Conservation (phyloP, 2,797 vertebrate genomes). For the Coccyzus lansbergi region DNA sequence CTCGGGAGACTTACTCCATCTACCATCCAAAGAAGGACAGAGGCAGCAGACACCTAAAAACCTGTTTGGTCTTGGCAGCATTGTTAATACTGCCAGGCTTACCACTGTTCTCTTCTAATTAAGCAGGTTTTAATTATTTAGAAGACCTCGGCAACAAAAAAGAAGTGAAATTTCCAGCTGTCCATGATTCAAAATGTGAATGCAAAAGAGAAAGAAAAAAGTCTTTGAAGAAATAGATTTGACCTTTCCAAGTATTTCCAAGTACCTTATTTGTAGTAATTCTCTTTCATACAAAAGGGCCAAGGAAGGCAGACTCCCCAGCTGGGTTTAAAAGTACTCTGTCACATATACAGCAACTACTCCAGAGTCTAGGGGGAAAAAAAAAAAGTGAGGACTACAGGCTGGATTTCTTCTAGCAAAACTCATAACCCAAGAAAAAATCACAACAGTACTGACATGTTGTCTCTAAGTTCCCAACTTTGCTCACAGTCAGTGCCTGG, state of each 20-base stretch:
- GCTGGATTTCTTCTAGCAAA: neutral
- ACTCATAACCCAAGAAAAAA: neutral
- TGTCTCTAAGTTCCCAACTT: neutral
- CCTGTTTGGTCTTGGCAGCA: neutral
- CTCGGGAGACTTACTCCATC: neutral
- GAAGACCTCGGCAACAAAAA: neutral
- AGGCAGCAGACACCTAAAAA: neutral
- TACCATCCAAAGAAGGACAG: neutral
- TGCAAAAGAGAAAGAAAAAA: neutral
- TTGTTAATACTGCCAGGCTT: neutral
- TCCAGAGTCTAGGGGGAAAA: neutral
- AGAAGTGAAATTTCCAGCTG: neutral
- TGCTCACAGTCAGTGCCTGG: neutral
- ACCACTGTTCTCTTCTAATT: neutral
- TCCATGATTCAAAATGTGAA: neutral
- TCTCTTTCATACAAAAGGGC: neutral
- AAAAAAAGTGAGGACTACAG: neutral
- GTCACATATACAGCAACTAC: neutral
- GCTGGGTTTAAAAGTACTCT: neutral
- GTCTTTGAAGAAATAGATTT: neutral
- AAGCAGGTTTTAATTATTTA: neutral
- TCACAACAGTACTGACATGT: neutral
- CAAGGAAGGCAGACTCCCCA: neutral
- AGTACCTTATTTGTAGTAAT: neutral
- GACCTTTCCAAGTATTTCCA: neutral